phyloP scores from a whole-genome alignment of 2,797 vertebrate species.

The Sebastes variabilis region DNA sequence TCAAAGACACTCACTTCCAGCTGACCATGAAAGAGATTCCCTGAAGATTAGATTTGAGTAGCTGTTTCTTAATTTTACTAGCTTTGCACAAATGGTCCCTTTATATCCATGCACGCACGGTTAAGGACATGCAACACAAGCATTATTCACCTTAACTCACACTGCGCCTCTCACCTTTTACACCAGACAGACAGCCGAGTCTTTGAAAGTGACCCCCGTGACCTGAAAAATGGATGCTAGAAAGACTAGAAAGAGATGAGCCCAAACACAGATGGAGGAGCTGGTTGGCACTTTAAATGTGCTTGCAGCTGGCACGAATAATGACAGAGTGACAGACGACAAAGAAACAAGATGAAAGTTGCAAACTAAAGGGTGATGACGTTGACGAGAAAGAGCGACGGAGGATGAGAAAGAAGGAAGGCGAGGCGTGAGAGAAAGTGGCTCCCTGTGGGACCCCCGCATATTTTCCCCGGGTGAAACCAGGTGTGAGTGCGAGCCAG shows the following conservation, averaged over 20 bases:
- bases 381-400: background rate
- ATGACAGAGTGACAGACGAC: background rate
- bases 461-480: slow-evolving; percentile 68
- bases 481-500: slow-evolving; percentile 72
- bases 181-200: slow-evolving; percentile 1
- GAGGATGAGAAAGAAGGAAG: background rate
- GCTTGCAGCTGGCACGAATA: background rate
- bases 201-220: slow-evolving; percentile 25
- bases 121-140: background rate
- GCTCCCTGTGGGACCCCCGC: slow-evolving; percentile 22
- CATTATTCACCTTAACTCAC: background rate
- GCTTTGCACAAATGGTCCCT: background rate
- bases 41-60: background rate
- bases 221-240: slow-evolving; percentile 11
- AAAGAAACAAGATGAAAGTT: background rate
- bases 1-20: background rate
- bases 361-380: background rate
- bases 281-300: background rate
- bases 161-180: slow-evolving; percentile 16
- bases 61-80: background rate
- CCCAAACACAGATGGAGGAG: background rate
- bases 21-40: slow-evolving; percentile 6
- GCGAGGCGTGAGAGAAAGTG: slow-evolving; percentile 70
- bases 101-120: background rate
- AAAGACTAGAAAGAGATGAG: slow-evolving; percentile 11